These are phyloP conservation scores for Sarcophaga carnaria DNA, from an alignment of 2,888 invertebrate genomes.

Conservation along the genomic window DNA sequence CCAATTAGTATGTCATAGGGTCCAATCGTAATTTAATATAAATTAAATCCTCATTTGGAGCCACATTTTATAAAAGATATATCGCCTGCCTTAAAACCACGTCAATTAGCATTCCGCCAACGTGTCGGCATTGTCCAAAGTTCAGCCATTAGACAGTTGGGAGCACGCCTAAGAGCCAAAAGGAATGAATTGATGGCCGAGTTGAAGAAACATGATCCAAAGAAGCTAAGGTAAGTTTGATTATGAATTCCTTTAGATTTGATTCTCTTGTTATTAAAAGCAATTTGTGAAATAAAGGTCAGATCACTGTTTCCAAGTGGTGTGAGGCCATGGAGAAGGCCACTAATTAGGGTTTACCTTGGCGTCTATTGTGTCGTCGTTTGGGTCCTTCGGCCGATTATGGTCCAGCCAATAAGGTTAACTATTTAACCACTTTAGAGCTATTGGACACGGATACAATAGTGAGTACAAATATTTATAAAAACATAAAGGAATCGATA, in stretches of 20 bases:
- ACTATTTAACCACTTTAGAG: constrained; percentile 89
- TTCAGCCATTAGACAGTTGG: constrained; percentile 92
- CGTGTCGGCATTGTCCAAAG: constrained; percentile 92
- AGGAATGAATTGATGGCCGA: constrained; percentile 87
- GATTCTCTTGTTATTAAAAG: neutral
- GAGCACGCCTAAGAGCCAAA: constrained; percentile 89
- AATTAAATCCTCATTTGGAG: constrained; percentile 89
- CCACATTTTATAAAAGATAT: constrained; percentile 95
- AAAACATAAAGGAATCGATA: no score
- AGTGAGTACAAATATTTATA: constrained; percentile 75
- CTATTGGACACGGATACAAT: constrained; percentile 84
- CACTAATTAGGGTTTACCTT: constrained; percentile 91
- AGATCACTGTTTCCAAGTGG: constrained; percentile 91
- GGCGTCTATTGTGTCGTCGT: constrained; percentile 92
- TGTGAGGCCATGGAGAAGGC: constrained; percentile 90
- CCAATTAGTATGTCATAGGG: constrained; percentile 97
- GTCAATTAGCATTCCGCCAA: constrained; percentile 89
- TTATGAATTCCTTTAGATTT: neutral
- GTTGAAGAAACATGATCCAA: constrained; percentile 88
- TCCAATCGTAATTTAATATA: constrained; percentile 96
- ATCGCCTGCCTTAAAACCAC: constrained; percentile 87
- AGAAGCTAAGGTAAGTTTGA: constrained; percentile 84
- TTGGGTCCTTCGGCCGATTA: constrained; percentile 82
- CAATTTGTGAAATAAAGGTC: constrained; percentile 83
- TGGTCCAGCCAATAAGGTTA: constrained; percentile 76